These are phyloP conservation scores for Clusia tigrina DNA, from an alignment of 2,888 invertebrate genomes.

Conservation along the genomic window DNA sequence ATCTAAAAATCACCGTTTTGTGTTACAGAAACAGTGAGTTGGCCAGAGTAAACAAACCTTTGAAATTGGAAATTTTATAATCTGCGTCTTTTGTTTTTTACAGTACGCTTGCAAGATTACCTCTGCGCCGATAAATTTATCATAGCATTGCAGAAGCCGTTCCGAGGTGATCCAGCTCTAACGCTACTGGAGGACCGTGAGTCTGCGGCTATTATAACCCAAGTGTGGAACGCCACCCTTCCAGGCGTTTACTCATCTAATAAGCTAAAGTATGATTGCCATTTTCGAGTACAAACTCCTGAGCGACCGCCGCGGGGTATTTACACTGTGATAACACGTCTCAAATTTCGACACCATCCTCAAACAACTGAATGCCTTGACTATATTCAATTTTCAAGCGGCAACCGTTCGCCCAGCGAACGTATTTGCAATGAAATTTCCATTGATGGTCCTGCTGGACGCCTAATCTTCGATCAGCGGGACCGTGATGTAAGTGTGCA, in stretches of 20 bases:
- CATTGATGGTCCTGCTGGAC: conserved; percentile 54
- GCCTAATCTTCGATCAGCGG: conserved; percentile 57
- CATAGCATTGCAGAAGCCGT: conserved; percentile 49
- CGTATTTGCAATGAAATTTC: conserved; percentile 57
- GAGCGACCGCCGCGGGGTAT: conserved; percentile 53
- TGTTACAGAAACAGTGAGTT: conserved; percentile 46
- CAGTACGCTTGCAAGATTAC: conserved; percentile 58
- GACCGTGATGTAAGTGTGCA: conserved; percentile 53
- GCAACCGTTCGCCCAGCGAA: conserved; percentile 56
- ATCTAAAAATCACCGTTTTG: conserved; percentile 37
- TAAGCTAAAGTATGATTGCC: conserved; percentile 58
- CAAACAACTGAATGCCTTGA: conserved; percentile 52
- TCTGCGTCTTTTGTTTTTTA: conserved; percentile 13
- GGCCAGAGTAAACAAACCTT: neutral
- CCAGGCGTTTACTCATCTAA: conserved; percentile 42
- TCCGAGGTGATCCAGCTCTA: conserved; percentile 54
- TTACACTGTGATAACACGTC: conserved; percentile 57
- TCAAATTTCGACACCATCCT: conserved; percentile 57
- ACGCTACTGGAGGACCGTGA: conserved; percentile 54
- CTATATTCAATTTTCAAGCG: conserved; percentile 57
- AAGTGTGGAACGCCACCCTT: conserved; percentile 58
- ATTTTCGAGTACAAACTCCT: conserved; percentile 54
- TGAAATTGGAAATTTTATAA: conserved; percentile 9
- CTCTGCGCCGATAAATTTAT: conserved; percentile 57
- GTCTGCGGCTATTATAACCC: conserved; percentile 57